Base-by-base conservation (phyloP, 1,140 invertebrate genomes). In the Drosophila pachea region DNA sequence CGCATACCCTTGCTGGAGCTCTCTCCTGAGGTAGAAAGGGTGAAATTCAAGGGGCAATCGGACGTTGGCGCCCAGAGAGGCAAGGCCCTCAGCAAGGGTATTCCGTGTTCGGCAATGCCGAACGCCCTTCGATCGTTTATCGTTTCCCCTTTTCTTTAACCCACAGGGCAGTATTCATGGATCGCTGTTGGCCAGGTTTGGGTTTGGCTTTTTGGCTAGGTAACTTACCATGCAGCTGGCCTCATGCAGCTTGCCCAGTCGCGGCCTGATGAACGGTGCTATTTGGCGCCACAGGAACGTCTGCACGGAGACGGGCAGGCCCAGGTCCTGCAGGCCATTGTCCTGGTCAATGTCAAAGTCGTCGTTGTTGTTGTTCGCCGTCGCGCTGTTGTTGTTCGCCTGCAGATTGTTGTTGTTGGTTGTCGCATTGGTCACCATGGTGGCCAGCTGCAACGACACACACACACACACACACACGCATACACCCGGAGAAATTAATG, bases 211-310 rank as follows among this genome's bases (percentile, higher is more conserved):
- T 35, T 54, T 45, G 52, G 40, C 45, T 32, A 22, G 12, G 5
- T 60, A 29, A 86, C 94, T 94, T 93, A 99, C 97, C 95, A 97
- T 95, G 91, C 97, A 99, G 52, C 97, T 96, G 22, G 97, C 96
- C 91, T 99, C 98, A 90, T 99, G 97, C 52, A 98, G 91, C 91
- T 98, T 99, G 72, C 97, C 97, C 71, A 98, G 92, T 90, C 97
- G 97, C 9, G 97, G 97, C 83, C 97, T 91, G 48, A 96, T 95
- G 90, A 97, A 97, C 4, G 96, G 96, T 92, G 97, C 96, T 70
- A 97, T 96, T 92, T 99, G 97, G 82, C 96, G 93, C 98, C 98
- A 99, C 66, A 99, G 93, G 91, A 99, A 99, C 68, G 97, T 96
- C 90, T 99, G 98, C 67, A 99, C 97, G 4, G 98, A 97, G 68